Base-by-base conservation (phyloP, 2,888 invertebrate genomes). In the Calliphora vomitoria region DNA sequence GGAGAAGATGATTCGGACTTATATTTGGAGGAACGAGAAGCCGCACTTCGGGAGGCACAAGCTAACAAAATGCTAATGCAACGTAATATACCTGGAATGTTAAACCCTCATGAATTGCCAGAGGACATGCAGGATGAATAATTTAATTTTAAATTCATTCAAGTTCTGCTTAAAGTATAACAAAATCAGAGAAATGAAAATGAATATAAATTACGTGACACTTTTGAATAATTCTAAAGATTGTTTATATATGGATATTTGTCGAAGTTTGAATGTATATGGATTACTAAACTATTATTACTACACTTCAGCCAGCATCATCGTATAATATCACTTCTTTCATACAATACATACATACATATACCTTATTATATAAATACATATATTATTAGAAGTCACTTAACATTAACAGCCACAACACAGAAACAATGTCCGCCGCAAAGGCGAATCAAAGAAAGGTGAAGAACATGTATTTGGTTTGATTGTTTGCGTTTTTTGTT, bases 1-100 rank as follows among this genome's bases (percentile, higher is more conserved):
- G 99, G 99, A 64, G 99, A 99, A 94, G 99, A 99, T 93, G 98
- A 99, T 94, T 97, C 98, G 87, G 99, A 99, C 94, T 95, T 99
- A 92, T 99, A 97, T 95, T 95, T 99, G 92, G 99, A 99, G 93
- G 99, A 99, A 94, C 96, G 99, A 91, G 97, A 99, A 94, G 96
- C 96, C 89, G 97, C 98, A 85, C 95, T 99, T 89, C 96, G 97
- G 90, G 95, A 96, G 91, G 99, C 99, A 69, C 98, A 99, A 93
- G 96, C 97, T 89, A 98, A 98, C 92, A 99, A 99, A 94, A 95
- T 98, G 93, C 96, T 97, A 93, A 96, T 97, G 90, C 98, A 99
- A 95, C 95, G 98, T 94, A 96, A 97, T 68, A 99, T 99, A 90
- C 99, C 99, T 81, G 99, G 99, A 91, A 98, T 99, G 92, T 95